Base-by-base conservation (phyloP, 2,888 invertebrate genomes). In the Copidosoma aretas region DNA sequence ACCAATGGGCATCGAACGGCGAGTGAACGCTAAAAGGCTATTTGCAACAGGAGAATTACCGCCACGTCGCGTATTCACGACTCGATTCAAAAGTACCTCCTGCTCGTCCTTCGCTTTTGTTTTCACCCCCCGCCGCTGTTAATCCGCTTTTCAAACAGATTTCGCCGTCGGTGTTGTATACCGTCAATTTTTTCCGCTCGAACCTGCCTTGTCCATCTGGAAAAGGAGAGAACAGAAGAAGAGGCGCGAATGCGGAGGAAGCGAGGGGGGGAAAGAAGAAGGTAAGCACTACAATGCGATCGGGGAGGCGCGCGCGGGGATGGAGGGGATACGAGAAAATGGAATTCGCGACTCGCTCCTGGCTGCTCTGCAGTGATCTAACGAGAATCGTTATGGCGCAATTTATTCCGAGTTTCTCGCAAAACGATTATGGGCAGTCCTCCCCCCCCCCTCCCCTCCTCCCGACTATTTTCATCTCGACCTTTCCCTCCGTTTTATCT, bases 321-420 rank as follows among this genome's bases (percentile, higher is more conserved):
- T 56, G 63, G 69, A 66, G 64, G 57, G 67, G 59, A 67, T 67
- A 57, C 8, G 8, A 72, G 64, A 57, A 70, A 65, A 72, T 70
- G 67, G 72, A 70, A 70, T 72, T 70, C 72, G 65, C 71, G 66
- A 69, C 59, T 51, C 60, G 58, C 64, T 64, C 60, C 52, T n/a
- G n/a, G 32, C 32, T 32, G 32, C 32, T n/a, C n/a, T 62, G 70
- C 68, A 70, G 70, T 71, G 69, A 74, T 71, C 72, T 68, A 70
- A 71, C 72, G 70, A 69, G 72, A 74, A 73, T 71, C 71, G 70
- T 71, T 73, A 72, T 72, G 69, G 71, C 61, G 68, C 70, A 74
- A 72, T 73, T 74, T 72, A 73, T 71, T 70, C 71, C 64, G 73
- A 74, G 71, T 74, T 74, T 73, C 73, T 72, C 72, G 70, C 71